Base-by-base conservation (phyloP, 1,140 invertebrate species). In the Cyrtorhinus lividipennis region DNA sequence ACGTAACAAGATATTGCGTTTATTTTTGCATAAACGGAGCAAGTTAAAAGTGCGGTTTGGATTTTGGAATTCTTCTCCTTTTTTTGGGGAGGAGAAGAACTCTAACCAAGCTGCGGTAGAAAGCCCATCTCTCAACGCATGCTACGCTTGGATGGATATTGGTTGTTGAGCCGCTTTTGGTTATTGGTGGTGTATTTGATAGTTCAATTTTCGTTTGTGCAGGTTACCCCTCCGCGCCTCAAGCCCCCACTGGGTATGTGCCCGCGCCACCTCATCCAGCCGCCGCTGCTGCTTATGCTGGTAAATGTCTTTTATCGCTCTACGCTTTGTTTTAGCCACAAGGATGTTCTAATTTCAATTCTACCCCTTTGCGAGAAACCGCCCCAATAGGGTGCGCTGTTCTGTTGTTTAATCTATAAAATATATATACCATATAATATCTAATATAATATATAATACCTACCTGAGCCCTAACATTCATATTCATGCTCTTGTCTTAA, bases 171-270 rank as follows among this genome's bases (percentile, higher is more conserved):
- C 25, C 22, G n/a, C 20, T 24, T 25, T 13, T 44, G 24, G 22
- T 30, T 46, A 10, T 24, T 18, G 53, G 20, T 20, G 8, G 1
- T 12, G 18, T 30, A 23, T 62, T 24, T 24, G n/a, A 18, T 56
- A 53, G 25, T 53, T 53, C 5, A 23, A 23, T 56, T 63, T 63
- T 57, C 23, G 26, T 64, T 61, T 60, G 77, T 78, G 61, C 75
- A 78, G 77, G 76, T 65, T 78, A 76, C 72, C 76, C 76, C 62
- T 75, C 76, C 68, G 75, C 75, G 62, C 73, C 74, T 46, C 77
- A 78, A 68, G 75, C 76, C 67, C 75, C 76, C 61, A 75, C 77
- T 64, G 76, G 76, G 64, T 78, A 77, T 69, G 76, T 78, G 61
- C 77, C 77, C 66, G 75, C 76, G 57, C 75, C 73, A 48, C 74